A percentile compares a stretch with the other conserved stretches of the same genome.
Evolutionary conservation across 2,888 invertebrate genomes (phyloP).

Genomic region (Linyphia triangularis): DNA sequence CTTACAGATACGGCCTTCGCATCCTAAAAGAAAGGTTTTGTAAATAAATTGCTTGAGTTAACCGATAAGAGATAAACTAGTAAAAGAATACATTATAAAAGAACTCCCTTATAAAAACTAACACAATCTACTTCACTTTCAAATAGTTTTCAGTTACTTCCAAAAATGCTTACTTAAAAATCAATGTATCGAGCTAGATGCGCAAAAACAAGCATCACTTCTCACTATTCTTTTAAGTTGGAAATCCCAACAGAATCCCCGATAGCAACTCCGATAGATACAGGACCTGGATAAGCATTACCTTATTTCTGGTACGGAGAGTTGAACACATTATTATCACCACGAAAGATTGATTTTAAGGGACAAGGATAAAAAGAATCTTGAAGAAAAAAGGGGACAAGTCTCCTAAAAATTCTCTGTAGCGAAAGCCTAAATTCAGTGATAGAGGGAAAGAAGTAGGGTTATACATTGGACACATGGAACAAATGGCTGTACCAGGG

Average conservation of each 20-base stretch:
- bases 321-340: conserved; percentile 52
- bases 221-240: neutral
- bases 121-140: neutral
- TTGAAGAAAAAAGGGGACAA: conserved; percentile 20
- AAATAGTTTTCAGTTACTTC: neutral
- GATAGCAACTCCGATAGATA: neutral
- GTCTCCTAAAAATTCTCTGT: conserved; percentile 36
- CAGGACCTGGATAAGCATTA: conserved; percentile 16
- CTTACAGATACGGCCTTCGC: too few relatives aligned
- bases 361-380: conserved; percentile 17
- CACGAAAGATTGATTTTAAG: conserved; percentile 53
- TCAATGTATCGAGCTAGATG: conserved; percentile 3
- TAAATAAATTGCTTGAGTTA: neutral
- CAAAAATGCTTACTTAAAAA: neutral
- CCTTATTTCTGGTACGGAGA: conserved; percentile 34
- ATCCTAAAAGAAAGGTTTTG: too few relatives aligned
- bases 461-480: conserved; percentile 43
- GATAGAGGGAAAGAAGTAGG: conserved; percentile 39
- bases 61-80: neutral
- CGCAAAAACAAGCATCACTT: conserved; percentile 9
- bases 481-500: conserved; percentile 37
- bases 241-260: neutral
- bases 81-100: neutral
- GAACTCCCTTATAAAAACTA: neutral
- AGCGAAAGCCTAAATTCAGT: neutral